phyloP scores from a whole-genome alignment of 1,140 invertebrate genomes.

The Eriocheir sinensis region DNA sequence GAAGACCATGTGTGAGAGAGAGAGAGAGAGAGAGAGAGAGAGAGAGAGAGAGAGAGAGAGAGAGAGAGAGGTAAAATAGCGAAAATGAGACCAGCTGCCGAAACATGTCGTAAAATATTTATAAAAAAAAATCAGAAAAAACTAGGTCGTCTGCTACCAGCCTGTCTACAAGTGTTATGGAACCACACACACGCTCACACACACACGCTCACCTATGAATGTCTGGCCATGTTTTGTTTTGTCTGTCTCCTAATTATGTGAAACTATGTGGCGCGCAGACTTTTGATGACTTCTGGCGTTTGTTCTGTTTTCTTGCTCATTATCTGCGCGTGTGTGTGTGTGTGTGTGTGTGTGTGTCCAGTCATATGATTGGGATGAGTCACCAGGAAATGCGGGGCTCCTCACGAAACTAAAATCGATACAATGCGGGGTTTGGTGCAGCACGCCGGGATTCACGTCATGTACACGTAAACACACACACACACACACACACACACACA shows the following conservation, averaged over 20 bases:
- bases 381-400: constrained; percentile 10
- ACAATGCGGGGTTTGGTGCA: constrained; percentile 9
- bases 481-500: not conserved
- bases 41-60: not conserved
- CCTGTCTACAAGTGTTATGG: not conserved
- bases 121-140: no score
- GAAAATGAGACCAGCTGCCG: no score
- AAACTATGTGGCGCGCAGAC: not conserved
- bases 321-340: no score
- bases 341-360: not conserved
- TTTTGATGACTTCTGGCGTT: no score
- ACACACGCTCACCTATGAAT: no score
- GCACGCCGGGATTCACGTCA: not conserved
- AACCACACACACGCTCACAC: no score
- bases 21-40: no score
- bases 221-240: not conserved
- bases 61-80: not conserved
- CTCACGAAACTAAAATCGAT: constrained; percentile 24
- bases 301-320: no score
- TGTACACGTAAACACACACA: constrained; percentile 2
- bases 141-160: not conserved
- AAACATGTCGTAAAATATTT: no score
- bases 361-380: not conserved
- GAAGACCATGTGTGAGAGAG: no score
- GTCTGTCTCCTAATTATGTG: not conserved